phyloP scores from a whole-genome alignment of 2,113 vertebrate genomes.

The Naja naja region DNA sequence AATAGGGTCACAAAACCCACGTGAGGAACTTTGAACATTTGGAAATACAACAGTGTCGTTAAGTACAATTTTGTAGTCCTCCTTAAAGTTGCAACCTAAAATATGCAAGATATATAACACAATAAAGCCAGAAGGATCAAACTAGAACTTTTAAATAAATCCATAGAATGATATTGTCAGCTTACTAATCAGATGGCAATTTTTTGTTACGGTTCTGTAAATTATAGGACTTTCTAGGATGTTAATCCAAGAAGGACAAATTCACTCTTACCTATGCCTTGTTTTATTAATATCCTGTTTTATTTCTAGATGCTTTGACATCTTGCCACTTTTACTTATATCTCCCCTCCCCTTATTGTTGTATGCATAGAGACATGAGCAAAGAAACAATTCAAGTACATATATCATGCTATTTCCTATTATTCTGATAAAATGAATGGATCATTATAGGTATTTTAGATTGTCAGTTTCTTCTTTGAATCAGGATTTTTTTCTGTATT shows the following conservation, averaged over 20 bases:
- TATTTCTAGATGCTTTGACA: background rate
- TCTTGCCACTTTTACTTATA: background rate
- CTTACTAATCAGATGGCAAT: background rate
- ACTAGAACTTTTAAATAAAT: background rate
- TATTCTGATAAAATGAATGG: background rate
- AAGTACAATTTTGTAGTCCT: background rate
- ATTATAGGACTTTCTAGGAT: background rate
- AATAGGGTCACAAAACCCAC: background rate
- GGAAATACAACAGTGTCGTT: background rate
- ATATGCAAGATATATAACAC: background rate
- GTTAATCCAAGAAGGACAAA: background rate
- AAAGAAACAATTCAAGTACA: background rate
- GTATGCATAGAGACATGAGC: too few species aligned
- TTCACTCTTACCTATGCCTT: background rate
- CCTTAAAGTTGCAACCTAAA: background rate
- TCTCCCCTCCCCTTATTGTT: slow-evolving; percentile 12
- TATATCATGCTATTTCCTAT: background rate
- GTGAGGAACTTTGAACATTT: background rate
- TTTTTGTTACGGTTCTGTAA: background rate
- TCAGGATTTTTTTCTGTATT: background rate
- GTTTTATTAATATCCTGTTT: background rate
- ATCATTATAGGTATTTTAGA: background rate
- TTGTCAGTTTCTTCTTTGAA: background rate
- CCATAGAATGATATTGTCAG: background rate
- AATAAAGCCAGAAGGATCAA: background rate